A percentile compares a stretch with the other conserved stretches of the same genome.
These are phyloP conservation scores for Eustalomyia histrio DNA, from an alignment of 2,888 invertebrate species.

Conservation along the genomic window DNA sequence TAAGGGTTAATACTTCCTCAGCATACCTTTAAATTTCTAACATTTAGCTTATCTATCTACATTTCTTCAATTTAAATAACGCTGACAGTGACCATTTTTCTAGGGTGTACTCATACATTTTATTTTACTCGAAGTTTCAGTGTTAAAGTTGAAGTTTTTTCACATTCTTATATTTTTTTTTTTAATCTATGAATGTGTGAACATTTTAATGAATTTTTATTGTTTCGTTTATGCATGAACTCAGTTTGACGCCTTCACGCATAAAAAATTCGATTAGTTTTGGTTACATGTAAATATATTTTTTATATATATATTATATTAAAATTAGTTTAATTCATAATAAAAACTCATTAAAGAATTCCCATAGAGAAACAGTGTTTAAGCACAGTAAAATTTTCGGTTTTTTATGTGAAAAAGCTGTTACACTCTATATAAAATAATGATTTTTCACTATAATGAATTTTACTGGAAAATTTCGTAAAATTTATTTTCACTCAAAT, in stretches of 20 bases:
- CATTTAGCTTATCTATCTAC: not conserved
- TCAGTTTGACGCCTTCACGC: slow-evolving; percentile 55
- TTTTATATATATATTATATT: not conserved
- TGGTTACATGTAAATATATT: slow-evolving; percentile 10
- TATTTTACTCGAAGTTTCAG: not conserved
- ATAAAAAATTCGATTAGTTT: slow-evolving; percentile 41
- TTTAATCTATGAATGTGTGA: slow-evolving; percentile 47
- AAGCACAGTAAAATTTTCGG: too few relatives aligned
- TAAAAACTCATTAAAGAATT: not conserved
- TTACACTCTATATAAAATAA: too few relatives aligned
- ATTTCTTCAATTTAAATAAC: slow-evolving; percentile 40
- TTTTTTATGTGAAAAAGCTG: too few relatives aligned
- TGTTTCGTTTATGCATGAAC: slow-evolving; percentile 29
- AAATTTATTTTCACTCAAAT: too few relatives aligned
- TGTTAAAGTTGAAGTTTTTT: not conserved
- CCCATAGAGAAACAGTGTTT: not conserved
- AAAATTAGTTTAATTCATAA: slow-evolving; percentile 26
- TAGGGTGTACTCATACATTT: slow-evolving; percentile 13
- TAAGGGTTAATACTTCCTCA: too few relatives aligned
- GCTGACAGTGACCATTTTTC: slow-evolving; percentile 50
- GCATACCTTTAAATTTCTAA: not conserved
- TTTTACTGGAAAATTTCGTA: too few relatives aligned
- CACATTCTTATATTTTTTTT: not conserved
- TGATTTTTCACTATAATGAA: too few relatives aligned
- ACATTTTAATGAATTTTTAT: slow-evolving; percentile 56